A percentile compares a stretch with the other conserved stretches of the same genome.
Evolutionary conservation across 2,113 vertebrate species (phyloP).

Genomic region (Protobothrops mucrosquamatus): DNA sequence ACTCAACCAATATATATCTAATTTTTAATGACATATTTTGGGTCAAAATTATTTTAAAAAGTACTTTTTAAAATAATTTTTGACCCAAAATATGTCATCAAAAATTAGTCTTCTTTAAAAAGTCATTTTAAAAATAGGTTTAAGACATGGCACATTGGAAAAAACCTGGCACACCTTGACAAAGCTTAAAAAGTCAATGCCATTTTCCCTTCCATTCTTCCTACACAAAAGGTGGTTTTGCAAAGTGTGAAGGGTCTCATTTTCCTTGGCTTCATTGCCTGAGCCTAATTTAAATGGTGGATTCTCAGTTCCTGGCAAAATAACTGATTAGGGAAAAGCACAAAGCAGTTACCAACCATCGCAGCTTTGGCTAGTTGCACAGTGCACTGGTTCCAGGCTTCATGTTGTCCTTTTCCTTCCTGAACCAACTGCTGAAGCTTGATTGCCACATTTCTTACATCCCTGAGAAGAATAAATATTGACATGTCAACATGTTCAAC

Average conservation of each 20-base stretch:
- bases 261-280: not conserved
- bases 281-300: not conserved
- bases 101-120: not conserved
- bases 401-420: constrained; percentile 58
- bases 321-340: not conserved
- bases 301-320: not conserved
- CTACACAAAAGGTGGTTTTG: not conserved
- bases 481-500: not conserved
- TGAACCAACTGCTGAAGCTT: constrained; percentile 61
- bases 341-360: constrained; percentile 59
- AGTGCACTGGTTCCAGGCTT: constrained; percentile 71
- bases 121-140: not conserved
- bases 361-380: constrained; percentile 68
- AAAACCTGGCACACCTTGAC: not conserved
- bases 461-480: constrained; percentile 52
- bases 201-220: not conserved
- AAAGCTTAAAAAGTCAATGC: not conserved
- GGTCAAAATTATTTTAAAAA: not conserved
- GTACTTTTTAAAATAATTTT: too few relatives aligned
- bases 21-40: not conserved
- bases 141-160: not conserved
- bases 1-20: not conserved
- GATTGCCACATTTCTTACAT: constrained; percentile 52
- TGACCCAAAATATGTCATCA: too few relatives aligned
- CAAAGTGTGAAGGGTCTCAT: too few relatives aligned